These are phyloP conservation scores for Ostrea denselamellosa DNA, from an alignment of 1,140 invertebrate genomes.

Conservation along the genomic window DNA sequence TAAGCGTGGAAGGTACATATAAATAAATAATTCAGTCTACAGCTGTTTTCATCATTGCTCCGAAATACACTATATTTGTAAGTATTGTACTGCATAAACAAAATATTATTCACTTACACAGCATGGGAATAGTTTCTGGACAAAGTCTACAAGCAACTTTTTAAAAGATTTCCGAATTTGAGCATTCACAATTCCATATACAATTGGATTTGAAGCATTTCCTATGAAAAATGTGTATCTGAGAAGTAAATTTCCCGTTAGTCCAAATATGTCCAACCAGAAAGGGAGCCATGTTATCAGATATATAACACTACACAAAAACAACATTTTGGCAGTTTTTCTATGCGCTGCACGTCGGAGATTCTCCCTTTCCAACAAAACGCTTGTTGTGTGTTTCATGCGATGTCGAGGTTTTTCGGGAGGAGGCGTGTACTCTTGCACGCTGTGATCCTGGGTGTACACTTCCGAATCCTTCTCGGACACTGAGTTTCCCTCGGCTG, in stretches of 20 bases:
- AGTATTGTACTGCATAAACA: neutral
- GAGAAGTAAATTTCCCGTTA: conserved; percentile 62
- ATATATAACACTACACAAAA: conserved; percentile 71
- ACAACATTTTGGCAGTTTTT: conserved; percentile 70
- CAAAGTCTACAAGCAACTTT: neutral
- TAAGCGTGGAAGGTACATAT: neutral
- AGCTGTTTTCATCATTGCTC: neutral
- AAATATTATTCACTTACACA: neutral
- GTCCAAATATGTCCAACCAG: conserved; percentile 71
- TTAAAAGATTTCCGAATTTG: conserved; percentile 61
- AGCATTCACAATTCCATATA: conserved; percentile 70
- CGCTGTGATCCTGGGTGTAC: neutral
- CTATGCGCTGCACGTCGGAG: conserved; percentile 54
- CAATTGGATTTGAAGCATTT: conserved; percentile 70
- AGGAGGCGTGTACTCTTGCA: neutral
- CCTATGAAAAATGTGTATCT: conserved; percentile 69
- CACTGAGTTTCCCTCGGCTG: conserved; percentile 17
- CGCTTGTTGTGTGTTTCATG: conserved; percentile 26
- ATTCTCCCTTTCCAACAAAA: neutral
- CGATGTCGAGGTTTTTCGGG: neutral
- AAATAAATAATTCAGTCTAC: neutral
- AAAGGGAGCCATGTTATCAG: conserved; percentile 71
- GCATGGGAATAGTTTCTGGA: neutral
- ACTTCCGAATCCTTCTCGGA: conserved; percentile 41
- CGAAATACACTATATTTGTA: neutral